Evolutionary conservation across 2,888 invertebrate genomes (phyloP), one percentile per base, ranked within the genome.

Genomic region (Rotaria magnacalcarata): DNA sequence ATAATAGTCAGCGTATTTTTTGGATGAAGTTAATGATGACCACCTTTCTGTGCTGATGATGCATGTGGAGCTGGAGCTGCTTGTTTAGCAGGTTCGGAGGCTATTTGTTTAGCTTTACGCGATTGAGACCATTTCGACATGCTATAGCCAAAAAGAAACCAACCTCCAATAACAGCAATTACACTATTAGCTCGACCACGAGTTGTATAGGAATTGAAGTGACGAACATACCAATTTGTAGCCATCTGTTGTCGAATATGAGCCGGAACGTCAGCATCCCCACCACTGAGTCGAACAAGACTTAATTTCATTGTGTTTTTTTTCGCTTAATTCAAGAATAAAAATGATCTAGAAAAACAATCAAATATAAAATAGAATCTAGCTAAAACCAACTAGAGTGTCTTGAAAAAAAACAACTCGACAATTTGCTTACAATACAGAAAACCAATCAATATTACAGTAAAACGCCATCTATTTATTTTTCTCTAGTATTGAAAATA

Each of bases 151-250:
- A 80, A 80, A 24, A 80, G n/a, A 4, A 43, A 2, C 80, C 80
- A 80, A n/a, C 80, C 80, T 47, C 47, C 80, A 80, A 80, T 3
- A 24, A 80, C 80, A 47, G 47, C 43, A 2, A 80, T 10, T 0
- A 80, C 80, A 24, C n/a, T 11, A 47, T 80, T 80, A n/a, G 43
- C 47, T 80, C 80, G 43, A 47, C 80, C 80, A 11, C n/a, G 80
- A 80, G 43, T 47, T 80, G 80, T 80, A 24, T 47, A 43, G 11
- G 80, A 47, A 80, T 80, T 80, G 3, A 80, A 80, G 47, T 80
- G 27, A 27, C 67, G 67, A 67, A 67, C 67, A 67, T 67, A 67
- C 67, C 67, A 67, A 34, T 11, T 67, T 19, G 67, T 67, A 34
- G 27, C 14, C 67, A 67, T 67, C 34, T 67, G 34, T 67, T 27